A percentile compares a stretch with the other conserved stretches of the same genome.
phyloP scores from a whole-genome alignment of 2,888 invertebrate species.

The Melangyna quadrimaculata region DNA sequence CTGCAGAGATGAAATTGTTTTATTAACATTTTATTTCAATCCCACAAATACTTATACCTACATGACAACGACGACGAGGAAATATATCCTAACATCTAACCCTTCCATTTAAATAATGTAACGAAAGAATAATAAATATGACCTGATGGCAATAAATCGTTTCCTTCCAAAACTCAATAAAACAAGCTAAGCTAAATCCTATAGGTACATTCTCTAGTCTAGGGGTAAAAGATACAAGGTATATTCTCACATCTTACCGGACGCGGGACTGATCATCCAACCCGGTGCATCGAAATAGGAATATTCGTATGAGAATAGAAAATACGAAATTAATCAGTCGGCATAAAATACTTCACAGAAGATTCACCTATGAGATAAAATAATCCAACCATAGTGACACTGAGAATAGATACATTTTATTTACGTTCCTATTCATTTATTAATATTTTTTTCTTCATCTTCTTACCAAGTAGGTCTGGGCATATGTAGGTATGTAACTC shows the following conservation, averaged over 20 bases:
- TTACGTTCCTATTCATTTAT: constrained; percentile 61
- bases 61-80: background rate
- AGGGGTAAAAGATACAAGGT: constrained; percentile 25
- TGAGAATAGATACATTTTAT: constrained; percentile 69
- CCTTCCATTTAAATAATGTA: constrained; percentile 17
- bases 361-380: constrained; percentile 68
- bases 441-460: constrained; percentile 57
- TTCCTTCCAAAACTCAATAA: background rate
- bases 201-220: too few relatives aligned
- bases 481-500: background rate
- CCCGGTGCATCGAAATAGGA: background rate
- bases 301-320: constrained; percentile 31
- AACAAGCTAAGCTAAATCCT: background rate
- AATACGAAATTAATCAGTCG: constrained; percentile 62
- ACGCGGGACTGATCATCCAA: background rate
- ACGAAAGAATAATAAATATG: constrained; percentile 54
- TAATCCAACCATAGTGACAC: constrained; percentile 46
- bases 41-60: background rate
- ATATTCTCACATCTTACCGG: background rate
- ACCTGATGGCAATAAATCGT: constrained; percentile 48
- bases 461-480: background rate
- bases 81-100: constrained; percentile 12
- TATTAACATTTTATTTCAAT: background rate
- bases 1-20: background rate
- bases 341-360: constrained; percentile 61